Evolutionary conservation across 2,888 invertebrate genomes (phyloP).

Genomic region (Lordiphosa andalusiaca): DNA sequence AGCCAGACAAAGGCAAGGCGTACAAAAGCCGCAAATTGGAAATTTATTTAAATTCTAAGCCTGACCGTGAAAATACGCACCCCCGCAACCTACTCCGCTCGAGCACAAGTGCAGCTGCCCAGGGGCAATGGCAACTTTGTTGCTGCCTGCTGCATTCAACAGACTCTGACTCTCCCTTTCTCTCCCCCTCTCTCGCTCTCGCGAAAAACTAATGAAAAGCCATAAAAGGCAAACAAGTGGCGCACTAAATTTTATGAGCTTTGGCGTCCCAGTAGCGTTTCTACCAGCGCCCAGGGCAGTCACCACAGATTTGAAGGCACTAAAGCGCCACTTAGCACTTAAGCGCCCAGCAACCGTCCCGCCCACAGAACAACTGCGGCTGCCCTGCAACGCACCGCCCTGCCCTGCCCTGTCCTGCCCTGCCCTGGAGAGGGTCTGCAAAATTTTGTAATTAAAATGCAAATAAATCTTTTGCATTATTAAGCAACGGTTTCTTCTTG

Average conservation of each 20-base stretch:
- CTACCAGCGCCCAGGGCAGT: constrained; percentile 37
- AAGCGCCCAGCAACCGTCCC: constrained; percentile 38
- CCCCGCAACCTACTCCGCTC: not conserved
- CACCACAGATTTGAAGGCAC: constrained; percentile 66
- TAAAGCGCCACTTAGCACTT: constrained; percentile 72
- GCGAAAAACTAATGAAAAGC: constrained; percentile 64
- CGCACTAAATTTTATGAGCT: constrained; percentile 59
- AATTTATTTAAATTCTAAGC: constrained; percentile 76
- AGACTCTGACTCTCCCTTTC: constrained; percentile 18
- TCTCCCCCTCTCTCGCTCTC: constrained; percentile 6
- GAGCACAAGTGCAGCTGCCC: constrained; percentile 5
- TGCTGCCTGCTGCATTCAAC: constrained; percentile 41
- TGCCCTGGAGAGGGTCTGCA: constrained; percentile 11
- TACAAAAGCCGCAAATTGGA: constrained; percentile 57
- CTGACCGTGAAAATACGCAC: constrained; percentile 21
- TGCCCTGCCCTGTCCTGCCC: no score
- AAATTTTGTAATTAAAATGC: constrained; percentile 69
- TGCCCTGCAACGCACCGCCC: no score
- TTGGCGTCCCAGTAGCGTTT: constrained; percentile 19
- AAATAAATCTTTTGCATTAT: constrained; percentile 66
- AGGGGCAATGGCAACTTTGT: constrained; percentile 12
- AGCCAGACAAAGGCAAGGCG: constrained; percentile 7
- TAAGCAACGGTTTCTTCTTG: constrained; percentile 24
- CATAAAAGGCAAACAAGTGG: constrained; percentile 67
- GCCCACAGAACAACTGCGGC: constrained; percentile 2